Conservation (phyloP, 2,797 vertebrate genomes). For the Caiman crocodilus region DNA sequence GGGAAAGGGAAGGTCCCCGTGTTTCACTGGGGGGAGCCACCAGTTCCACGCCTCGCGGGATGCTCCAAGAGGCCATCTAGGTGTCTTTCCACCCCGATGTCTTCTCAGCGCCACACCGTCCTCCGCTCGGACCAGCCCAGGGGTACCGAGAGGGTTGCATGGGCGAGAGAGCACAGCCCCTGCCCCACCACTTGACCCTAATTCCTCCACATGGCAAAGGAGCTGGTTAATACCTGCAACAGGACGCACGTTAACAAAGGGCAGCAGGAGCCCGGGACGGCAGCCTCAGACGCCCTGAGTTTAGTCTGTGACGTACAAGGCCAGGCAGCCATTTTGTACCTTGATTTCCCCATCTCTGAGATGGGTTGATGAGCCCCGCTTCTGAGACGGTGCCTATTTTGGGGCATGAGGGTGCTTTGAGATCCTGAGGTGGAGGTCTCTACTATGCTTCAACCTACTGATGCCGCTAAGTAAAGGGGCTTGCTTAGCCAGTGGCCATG, state of each 20-base stretch:
- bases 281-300: no score
- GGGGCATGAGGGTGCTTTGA: not conserved
- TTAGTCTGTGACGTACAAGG: no score
- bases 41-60: no score
- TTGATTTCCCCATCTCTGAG: not conserved
- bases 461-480: no score
- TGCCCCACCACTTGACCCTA: accelerated
- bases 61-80: not conserved
- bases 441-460: not conserved
- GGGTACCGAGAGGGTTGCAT: no score
- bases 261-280: not conserved
- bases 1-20: not conserved
- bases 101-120: accelerated
- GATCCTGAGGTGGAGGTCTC: not conserved
- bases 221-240: not conserved
- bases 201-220: not conserved
- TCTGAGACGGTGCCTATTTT: accelerated
- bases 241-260: not conserved
- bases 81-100: not conserved
- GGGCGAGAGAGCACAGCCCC: not conserved
- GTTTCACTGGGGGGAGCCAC: accelerated
- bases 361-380: not conserved
- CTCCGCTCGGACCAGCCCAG: not conserved
- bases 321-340: not conserved
- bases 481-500: no score